These are phyloP conservation scores for Epizoanthus ramosus DNA, from an alignment of 92 coral and sea anemone species.

Conservation along the genomic window DNA sequence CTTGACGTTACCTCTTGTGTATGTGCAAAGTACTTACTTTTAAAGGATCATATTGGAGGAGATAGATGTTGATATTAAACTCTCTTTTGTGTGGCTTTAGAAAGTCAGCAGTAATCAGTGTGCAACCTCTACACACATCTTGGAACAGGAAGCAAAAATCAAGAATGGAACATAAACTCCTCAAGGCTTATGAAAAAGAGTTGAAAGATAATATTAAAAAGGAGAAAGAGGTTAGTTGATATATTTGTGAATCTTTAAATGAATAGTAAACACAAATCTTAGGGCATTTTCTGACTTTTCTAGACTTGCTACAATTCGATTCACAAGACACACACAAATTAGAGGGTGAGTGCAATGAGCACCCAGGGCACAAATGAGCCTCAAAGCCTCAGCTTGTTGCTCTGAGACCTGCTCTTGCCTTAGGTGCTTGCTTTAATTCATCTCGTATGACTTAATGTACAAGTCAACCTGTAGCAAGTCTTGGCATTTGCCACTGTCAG, in stretches of 20 bases:
- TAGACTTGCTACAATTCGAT: neutral
- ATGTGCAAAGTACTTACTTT: no score
- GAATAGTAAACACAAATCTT: neutral
- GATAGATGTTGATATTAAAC: no score
- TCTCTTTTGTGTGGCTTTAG: slow-evolving; percentile 40
- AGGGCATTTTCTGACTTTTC: neutral
- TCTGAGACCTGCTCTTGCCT: no score
- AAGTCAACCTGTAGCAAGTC: no score
- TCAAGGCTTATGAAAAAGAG: slow-evolving; percentile 86
- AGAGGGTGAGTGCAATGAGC: neutral
- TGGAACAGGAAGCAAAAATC: slow-evolving; percentile 85
- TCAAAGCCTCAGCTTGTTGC: no score
- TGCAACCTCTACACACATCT: slow-evolving; percentile 83
- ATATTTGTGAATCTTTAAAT: neutral
- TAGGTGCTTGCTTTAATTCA: no score
- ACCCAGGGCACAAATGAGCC: no score
- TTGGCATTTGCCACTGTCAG: neutral
- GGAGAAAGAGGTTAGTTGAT: slow-evolving; percentile 74
- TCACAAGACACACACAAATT: neutral
- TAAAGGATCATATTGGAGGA: no score
- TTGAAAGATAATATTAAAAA: slow-evolving; percentile 75
- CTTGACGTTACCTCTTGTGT: no score
- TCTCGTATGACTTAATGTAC: no score
- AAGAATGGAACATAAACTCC: slow-evolving; percentile 76
- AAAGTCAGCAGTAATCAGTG: slow-evolving; percentile 84